A percentile compares a stretch with the other conserved stretches of the same genome.
Conservation (phyloP, 2,888 invertebrate genomes). For the Thera obeliscata region DNA sequence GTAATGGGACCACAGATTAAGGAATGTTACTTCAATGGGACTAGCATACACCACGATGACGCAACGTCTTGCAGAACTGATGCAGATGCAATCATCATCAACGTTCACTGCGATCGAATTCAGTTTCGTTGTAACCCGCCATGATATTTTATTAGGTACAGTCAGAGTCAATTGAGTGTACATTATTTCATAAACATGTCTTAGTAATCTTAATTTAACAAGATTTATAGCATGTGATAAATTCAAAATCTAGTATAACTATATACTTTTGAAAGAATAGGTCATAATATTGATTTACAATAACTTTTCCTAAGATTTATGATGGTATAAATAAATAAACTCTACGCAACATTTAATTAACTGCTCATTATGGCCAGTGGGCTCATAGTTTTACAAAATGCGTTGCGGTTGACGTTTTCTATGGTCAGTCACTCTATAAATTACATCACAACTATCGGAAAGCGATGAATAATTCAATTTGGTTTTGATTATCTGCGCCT, state of each 20-base stretch:
- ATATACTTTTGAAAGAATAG: too few relatives aligned
- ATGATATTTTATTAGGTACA: conserved; percentile 5
- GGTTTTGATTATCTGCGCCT: conserved; percentile 4
- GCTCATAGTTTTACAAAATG: conserved; percentile 1
- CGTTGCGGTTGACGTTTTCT: neutral
- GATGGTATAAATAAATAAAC: too few relatives aligned
- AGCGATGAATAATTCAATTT: conserved; percentile 18
- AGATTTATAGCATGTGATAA: neutral
- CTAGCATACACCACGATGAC: conserved; percentile 12
- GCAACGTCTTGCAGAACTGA: conserved; percentile 26
- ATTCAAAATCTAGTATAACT: too few relatives aligned
- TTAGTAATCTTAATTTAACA: neutral
- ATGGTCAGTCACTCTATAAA: conserved; percentile 7
- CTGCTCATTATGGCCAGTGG: neutral
- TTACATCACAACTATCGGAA: conserved; percentile 8
- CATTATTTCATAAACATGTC: neutral
- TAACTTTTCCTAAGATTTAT: too few relatives aligned
- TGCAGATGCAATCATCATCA: conserved; percentile 19
- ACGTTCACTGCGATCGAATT: conserved; percentile 14
- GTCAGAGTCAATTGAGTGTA: neutral
- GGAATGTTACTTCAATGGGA: conserved; percentile 15
- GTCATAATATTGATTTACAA: too few relatives aligned
- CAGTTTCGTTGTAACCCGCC: conserved; percentile 1
- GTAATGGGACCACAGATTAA: conserved; percentile 20
- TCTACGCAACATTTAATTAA: conserved; percentile 1